These are phyloP conservation scores for Eupithecia exiguata DNA, from an alignment of 2,888 invertebrate species.

Conservation along the genomic window DNA sequence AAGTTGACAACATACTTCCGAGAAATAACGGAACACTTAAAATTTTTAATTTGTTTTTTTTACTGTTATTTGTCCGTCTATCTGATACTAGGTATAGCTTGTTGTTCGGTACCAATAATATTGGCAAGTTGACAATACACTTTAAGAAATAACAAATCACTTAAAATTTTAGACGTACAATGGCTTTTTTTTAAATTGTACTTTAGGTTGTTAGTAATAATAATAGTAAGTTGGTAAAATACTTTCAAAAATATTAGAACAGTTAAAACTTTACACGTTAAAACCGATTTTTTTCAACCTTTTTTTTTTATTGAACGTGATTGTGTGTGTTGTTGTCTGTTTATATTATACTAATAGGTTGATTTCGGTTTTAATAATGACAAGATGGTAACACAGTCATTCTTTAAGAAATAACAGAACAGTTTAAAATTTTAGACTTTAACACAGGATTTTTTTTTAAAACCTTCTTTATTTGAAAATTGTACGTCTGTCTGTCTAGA, in stretches of 20 bases:
- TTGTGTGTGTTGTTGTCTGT: too few species aligned
- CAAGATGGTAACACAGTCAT: too few species aligned
- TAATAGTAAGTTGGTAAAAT: too few species aligned
- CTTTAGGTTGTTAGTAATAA: too few species aligned
- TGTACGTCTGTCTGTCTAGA: neutral
- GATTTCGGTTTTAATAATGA: too few species aligned
- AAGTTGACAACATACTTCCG: constrained; percentile 46
- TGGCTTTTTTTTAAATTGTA: too few species aligned
- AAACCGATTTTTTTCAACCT: too few species aligned
- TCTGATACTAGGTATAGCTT: neutral
- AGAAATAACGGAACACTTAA: constrained; percentile 32
- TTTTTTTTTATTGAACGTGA: too few species aligned
- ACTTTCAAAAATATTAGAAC: too few species aligned
- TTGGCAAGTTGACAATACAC: neutral
- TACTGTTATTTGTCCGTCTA: neutral
- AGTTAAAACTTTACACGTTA: too few species aligned
- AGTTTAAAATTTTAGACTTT: neutral
- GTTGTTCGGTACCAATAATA: neutral
- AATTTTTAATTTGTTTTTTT: neutral
- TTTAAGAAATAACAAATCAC: neutral
- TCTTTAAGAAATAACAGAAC: neutral
- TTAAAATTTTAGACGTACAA: too few species aligned
- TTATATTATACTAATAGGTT: too few species aligned
- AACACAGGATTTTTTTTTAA: neutral
- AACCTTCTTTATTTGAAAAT: neutral